phyloP scores from a whole-genome alignment of 2,113 vertebrate genomes.

The Datnioides undecimradiatus region DNA sequence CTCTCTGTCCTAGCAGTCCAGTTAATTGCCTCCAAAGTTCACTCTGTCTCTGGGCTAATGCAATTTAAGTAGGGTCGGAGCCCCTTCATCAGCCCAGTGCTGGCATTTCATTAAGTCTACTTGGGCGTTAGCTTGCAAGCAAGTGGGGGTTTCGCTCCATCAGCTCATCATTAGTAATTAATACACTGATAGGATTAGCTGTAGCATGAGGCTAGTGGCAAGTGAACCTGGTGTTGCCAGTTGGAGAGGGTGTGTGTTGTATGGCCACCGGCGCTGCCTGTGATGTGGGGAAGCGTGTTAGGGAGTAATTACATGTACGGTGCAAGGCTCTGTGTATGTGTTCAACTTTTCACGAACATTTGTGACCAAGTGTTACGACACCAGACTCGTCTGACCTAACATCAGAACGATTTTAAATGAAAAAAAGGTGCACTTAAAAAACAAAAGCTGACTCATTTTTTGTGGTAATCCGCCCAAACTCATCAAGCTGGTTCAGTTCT shows the following conservation, averaged over 20 bases:
- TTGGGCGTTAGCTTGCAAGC: conserved; percentile 80
- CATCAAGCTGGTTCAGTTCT: background rate
- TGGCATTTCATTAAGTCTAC: conserved; percentile 92
- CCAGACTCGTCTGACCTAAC: background rate
- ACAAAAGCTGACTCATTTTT: background rate
- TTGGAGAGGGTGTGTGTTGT: conserved; percentile 29
- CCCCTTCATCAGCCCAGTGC: conserved; percentile 89
- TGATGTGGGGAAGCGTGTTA: conserved; percentile 19
- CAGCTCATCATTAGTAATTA: conserved; percentile 91
- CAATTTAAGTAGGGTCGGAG: conserved; percentile 89
- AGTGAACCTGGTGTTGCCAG: conserved; percentile 58
- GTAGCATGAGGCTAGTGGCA: conserved; percentile 58
- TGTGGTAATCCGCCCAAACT: background rate
- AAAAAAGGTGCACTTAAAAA: background rate
- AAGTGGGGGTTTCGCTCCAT: conserved; percentile 78
- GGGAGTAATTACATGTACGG: conserved; percentile 21
- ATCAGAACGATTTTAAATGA: background rate
- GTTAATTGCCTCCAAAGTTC: conserved; percentile 91
- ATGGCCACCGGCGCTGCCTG: conserved; percentile 30
- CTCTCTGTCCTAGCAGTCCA: conserved; percentile 59
- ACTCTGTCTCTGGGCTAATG: conserved; percentile 88
- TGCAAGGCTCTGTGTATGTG: background rate
- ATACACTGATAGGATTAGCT: conserved; percentile 83
- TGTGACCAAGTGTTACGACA: background rate
- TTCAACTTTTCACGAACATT: conserved; percentile 10